These are phyloP conservation scores for Bagarius yarrelli DNA, from an alignment of 2,113 vertebrate species.

Conservation along the genomic window DNA sequence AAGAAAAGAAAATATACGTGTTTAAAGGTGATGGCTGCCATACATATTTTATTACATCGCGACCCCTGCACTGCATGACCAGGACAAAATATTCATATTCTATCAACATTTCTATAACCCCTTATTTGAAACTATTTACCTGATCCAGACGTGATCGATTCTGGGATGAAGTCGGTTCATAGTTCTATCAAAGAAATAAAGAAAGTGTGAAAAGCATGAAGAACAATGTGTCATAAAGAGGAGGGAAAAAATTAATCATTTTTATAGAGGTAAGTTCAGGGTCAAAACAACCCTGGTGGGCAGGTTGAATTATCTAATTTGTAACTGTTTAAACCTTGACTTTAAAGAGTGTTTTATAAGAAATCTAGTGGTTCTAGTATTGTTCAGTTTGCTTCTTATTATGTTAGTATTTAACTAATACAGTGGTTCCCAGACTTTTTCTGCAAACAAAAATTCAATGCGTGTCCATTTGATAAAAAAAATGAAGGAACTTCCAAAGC, in stretches of 20 bases:
- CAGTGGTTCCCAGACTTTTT: no score
- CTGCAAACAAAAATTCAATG: no score
- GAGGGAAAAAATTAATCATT: not conserved
- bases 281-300: no score
- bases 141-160: constrained; percentile 72
- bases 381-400: no score
- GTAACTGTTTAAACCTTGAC: no score
- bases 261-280: not conserved
- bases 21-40: not conserved
- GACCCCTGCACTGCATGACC: not conserved
- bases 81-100: not conserved
- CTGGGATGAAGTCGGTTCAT: constrained; percentile 70
- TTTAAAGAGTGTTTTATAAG: no score
- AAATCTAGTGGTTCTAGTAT: no score
- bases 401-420: no score
- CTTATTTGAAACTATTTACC: constrained; percentile 54
- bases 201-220: constrained; percentile 15
- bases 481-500: no score
- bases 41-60: not conserved
- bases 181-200: constrained; percentile 61
- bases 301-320: no score
- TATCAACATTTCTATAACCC: not conserved
- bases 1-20: not conserved
- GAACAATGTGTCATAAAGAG: not conserved
- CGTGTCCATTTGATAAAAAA: no score